These are phyloP conservation scores for Potamilus streckersoni DNA, from an alignment of 1,140 invertebrate genomes.

Conservation along the genomic window DNA sequence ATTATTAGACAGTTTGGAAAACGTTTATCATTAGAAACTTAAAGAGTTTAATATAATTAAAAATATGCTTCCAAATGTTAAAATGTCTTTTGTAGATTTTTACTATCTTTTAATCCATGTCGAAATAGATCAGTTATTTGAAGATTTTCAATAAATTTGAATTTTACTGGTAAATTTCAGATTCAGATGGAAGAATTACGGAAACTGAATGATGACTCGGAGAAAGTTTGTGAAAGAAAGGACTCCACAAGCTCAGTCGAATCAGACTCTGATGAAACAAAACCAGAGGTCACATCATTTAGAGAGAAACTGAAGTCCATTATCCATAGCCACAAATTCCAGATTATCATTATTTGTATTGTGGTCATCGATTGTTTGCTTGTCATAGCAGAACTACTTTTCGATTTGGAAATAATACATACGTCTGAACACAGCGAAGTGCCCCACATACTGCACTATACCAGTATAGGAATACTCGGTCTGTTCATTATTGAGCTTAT, in stretches of 20 bases:
- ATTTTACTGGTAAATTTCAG: constrained; percentile 13
- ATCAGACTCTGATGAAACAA: constrained; percentile 56
- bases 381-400: constrained; percentile 62
- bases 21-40: too few relatives aligned
- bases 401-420: constrained; percentile 58
- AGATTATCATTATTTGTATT: constrained; percentile 59
- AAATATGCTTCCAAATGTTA: too few relatives aligned
- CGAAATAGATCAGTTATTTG: too few relatives aligned
- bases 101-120: too few relatives aligned
- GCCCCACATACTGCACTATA: constrained; percentile 59
- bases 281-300: constrained; percentile 42
- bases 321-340: constrained; percentile 63
- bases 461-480: constrained; percentile 60
- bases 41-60: too few relatives aligned
- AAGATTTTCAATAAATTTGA: too few relatives aligned
- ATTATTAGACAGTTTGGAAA: too few relatives aligned
- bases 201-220: constrained; percentile 62
- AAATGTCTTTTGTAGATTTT: too few relatives aligned
- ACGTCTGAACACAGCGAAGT: constrained; percentile 23
- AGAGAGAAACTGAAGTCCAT: constrained; percentile 49
- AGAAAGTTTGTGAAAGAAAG: constrained; percentile 65
- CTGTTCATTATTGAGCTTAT: constrained; percentile 65
- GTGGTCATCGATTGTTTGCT: constrained; percentile 63
- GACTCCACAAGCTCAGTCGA: constrained; percentile 59
- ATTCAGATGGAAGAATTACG: constrained; percentile 64